These are phyloP conservation scores for Chiloscyllium plagiosum DNA, from an alignment of 2,113 vertebrate genomes.

Conservation along the genomic window DNA sequence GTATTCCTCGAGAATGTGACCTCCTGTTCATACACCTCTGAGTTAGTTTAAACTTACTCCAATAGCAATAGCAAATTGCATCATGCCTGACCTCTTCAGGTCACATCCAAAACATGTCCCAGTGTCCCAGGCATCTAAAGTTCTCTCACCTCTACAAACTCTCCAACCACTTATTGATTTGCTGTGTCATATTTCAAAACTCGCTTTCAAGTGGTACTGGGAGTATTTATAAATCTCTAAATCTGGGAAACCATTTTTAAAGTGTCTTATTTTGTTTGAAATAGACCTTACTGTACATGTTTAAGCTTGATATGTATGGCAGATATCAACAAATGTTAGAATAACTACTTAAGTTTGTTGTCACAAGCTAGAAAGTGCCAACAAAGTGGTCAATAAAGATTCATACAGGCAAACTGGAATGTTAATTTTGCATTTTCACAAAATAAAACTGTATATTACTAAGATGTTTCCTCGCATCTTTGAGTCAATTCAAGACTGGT, in stretches of 20 bases:
- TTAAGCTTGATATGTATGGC: neutral
- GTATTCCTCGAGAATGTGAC: too few relatives aligned
- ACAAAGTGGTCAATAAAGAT: neutral
- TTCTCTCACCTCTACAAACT: too few relatives aligned
- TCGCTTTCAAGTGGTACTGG: too few relatives aligned
- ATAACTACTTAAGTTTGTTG: neutral
- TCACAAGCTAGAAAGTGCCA: neutral
- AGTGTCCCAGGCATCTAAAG: too few relatives aligned
- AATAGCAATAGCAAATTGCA: too few relatives aligned
- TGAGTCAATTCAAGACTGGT: neutral
- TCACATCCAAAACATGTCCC: too few relatives aligned
- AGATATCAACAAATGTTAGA: neutral
- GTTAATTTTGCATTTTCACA: neutral
- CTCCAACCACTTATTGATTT: too few relatives aligned
- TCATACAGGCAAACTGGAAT: neutral
- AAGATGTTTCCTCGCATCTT: neutral
- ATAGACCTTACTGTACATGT: neutral
- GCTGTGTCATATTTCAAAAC: too few relatives aligned
- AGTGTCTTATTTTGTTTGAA: constrained; percentile 5
- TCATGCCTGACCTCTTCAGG: too few relatives aligned
- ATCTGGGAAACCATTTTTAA: neutral
- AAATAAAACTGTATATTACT: neutral
- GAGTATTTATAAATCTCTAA: neutral
- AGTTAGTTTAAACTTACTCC: too few relatives aligned
- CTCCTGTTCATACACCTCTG: too few relatives aligned